Evolutionary conservation across 2,797 vertebrate species (phyloP).

Genomic region (Furcifer pardalis): DNA sequence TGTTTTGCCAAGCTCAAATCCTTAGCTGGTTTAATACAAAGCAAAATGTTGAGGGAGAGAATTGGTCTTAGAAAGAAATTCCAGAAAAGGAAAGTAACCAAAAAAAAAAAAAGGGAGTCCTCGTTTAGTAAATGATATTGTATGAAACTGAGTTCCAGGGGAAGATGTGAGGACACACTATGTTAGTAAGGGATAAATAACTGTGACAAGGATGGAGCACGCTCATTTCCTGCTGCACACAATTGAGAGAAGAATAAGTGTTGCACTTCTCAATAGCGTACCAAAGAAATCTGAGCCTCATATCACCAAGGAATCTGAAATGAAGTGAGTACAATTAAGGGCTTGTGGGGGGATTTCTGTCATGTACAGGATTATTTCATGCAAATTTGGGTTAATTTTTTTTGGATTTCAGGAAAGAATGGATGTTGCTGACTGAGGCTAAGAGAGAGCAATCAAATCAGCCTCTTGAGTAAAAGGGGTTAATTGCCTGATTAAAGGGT

Average conservation of each 20-base stretch:
- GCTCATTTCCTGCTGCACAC: constrained; percentile 30
- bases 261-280: constrained; percentile 34
- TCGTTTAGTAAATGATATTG: constrained; percentile 42
- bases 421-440: constrained; percentile 34
- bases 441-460: constrained; percentile 44
- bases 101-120: constrained; percentile 28
- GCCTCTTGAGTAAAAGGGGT: constrained; percentile 42
- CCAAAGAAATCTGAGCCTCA: constrained; percentile 34
- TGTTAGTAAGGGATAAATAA: constrained; percentile 41
- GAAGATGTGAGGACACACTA: constrained; percentile 28
- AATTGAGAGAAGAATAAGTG: constrained; percentile 43
- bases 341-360: constrained; percentile 25
- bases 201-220: constrained; percentile 20
- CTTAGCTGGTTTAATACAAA: constrained; percentile 1
- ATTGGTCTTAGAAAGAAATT: constrained; percentile 2
- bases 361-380: constrained; percentile 34
- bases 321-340: constrained; percentile 26
- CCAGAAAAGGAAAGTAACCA: constrained; percentile 29
- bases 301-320: constrained; percentile 18
- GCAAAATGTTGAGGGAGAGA: not conserved
- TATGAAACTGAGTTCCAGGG: constrained; percentile 37
- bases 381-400: constrained; percentile 45
- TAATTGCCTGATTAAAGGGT: constrained; percentile 43
- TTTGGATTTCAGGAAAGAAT: constrained; percentile 41
- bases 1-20: constrained; percentile 2